Evolutionary conservation across 2,113 vertebrate genomes (phyloP), one percentile per base, ranked within the genome.

Genomic region (Zingel zingel): DNA sequence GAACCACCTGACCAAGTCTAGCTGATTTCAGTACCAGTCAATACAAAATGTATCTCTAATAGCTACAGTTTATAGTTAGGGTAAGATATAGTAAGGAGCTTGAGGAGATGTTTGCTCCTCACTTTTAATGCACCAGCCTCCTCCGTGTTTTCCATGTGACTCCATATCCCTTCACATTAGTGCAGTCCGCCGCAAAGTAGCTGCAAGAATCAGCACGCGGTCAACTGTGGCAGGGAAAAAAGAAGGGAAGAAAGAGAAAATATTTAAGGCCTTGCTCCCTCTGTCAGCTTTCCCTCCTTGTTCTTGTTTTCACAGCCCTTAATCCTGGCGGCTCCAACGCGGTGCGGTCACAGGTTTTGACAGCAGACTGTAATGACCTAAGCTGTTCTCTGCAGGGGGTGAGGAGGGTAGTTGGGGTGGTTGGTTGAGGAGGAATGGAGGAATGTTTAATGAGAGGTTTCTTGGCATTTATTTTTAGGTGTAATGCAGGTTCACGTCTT

Each of bases 281-380:
- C 87, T 82, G 91, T 93, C 91, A 91, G 93, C 88, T 87, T 93
- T 88, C 89, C 81, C 82, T 88, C 79, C 83, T 86, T 90, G 74
- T 87, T 91, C 87, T 86, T 91, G 89, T 91, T 94, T 94, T 93
- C 90, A 92, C 93, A 91, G 91, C 81, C 89, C 88, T 91, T 95
- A 95, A 94, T 94, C 93, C 89, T 89, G 83, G 83, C 69, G 48
- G 90, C 91, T 94, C 86, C 86, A 47, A 91, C 66, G 81, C 90
- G 51, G 81, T 91, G 90, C 53, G 82, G 93, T 95, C 95, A 95
- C 94, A 94, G 92, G 92, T 94, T 95, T 94, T 93, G 93, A 94
- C 93, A 96, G 94, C 86, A 90, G 85, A 90, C 89, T 94, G 92
- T 94, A 95, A 95, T 94, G 93, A 95, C 93, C 95, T 94, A 95